A percentile compares a stretch with the other conserved stretches of the same genome.
Conservation (phyloP, 2,888 invertebrate genomes). For the Drosophila pegasa region DNA sequence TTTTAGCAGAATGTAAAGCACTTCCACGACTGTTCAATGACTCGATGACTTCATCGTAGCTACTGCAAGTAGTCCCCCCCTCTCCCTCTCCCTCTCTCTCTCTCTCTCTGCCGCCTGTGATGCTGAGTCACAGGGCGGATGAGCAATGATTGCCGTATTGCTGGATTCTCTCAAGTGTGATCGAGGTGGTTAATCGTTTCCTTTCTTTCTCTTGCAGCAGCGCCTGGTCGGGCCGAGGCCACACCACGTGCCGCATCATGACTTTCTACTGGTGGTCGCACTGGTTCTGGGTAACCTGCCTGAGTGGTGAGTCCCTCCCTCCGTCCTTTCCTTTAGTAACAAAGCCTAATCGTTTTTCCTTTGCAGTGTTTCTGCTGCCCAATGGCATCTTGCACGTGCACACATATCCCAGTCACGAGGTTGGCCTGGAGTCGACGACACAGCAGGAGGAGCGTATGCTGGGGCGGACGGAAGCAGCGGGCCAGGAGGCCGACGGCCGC, state of each 20-base stretch:
- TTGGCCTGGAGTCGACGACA: slow-evolving; percentile 57
- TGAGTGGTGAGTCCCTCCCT: slow-evolving; percentile 64
- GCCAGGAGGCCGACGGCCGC: slow-evolving; percentile 7
- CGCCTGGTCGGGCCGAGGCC: slow-evolving; percentile 60
- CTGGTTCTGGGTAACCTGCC: slow-evolving; percentile 93
- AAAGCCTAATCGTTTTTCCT: not conserved
- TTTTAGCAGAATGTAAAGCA: slow-evolving; percentile 31
- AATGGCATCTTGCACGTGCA: slow-evolving; percentile 61
- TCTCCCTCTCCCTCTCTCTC: not conserved
- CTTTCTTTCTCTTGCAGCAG: slow-evolving; percentile 36
- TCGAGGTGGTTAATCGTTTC: slow-evolving; percentile 26
- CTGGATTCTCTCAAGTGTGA: slow-evolving; percentile 20
- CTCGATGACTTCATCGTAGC: slow-evolving; percentile 39
- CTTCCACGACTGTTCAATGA: slow-evolving; percentile 34
- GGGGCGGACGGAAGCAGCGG: slow-evolving; percentile 11
- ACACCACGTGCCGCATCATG: slow-evolving; percentile 86
- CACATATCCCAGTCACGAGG: slow-evolving; percentile 80
- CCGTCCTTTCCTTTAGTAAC: fast-evolving
- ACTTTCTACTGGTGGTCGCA: slow-evolving; percentile 95
- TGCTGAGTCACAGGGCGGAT: slow-evolving; percentile 46
- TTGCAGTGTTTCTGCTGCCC: slow-evolving; percentile 56
- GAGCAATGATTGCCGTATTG: slow-evolving; percentile 36
- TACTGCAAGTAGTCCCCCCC: not conserved
- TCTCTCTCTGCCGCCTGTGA: slow-evolving; percentile 13
- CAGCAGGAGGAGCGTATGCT: slow-evolving; percentile 33